Evolutionary conservation across 2,797 vertebrate species (phyloP), one percentile per base, ranked within the genome.

Genomic region (Acipenser oxyrinchus): DNA sequence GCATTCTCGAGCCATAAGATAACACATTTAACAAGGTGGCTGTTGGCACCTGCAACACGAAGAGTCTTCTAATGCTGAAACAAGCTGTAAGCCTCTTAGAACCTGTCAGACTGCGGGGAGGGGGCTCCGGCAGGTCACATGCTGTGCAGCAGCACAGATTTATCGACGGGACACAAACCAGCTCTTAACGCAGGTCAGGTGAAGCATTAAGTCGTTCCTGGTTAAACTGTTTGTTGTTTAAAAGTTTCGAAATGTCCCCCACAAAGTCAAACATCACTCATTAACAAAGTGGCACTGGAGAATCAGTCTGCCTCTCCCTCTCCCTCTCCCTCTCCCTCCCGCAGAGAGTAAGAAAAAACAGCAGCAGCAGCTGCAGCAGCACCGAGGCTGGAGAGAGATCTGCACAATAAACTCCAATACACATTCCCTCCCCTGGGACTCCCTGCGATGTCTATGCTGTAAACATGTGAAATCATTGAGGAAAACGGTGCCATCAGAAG

Each of bases 401-500:
- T 12, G 6, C 12, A n/a, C 55, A 6, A 13, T n/a, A 58, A 58
- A 58, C 12, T n/a, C 11, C 55, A 58, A 8, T 13, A 10, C 3
- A 6, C 9, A 8, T 3, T 51, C 10, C 23, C 51, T 52, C 68
- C 76, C 49, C 69, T 68, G 66, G 62, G 63, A 6, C 8, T 13
- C 23, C 23, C 23, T 2, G 23, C 4, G 4, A 4, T 3, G 23
- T 37, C 23, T 37, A 37, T 4, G 23, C 23, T 37, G 23, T 4
- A 37, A 37, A 37, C 23, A 2, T 37, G 23, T 37, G 23, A 37
- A 37, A 37, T 37, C 23, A 37, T 4, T 4, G 23, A 37, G 3
- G 23, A 37, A 3, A 37, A 37, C 23, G 1, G 23, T 4, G 4
- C 2, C 23, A 37, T 37, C 23, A 37, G 23, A 37, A 3, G 23